Percentiles rank a stretch among this genome's conserved stretches.
These are phyloP conservation scores for Bagarius yarrelli DNA, from an alignment of 2,113 vertebrate species.

Conservation along the genomic window DNA sequence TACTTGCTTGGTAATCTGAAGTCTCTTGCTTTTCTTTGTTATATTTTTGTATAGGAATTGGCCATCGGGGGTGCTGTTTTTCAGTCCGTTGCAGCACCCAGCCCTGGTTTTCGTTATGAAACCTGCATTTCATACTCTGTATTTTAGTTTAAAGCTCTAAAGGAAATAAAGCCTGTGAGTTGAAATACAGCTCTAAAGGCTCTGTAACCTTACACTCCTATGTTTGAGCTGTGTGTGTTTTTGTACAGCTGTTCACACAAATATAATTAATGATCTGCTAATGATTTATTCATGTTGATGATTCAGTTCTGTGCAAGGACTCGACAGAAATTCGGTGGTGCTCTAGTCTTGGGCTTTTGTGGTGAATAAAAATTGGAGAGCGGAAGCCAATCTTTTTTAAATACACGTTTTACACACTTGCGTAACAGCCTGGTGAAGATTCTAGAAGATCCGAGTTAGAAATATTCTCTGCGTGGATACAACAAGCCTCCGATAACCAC, in stretches of 20 bases:
- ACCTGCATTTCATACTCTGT: too few relatives aligned
- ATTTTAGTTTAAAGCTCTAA: neutral
- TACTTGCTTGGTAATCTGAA: neutral
- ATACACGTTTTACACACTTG: too few relatives aligned
- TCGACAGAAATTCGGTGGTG: neutral
- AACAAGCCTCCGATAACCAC: neutral
- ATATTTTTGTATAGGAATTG: neutral
- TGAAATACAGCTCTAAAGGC: neutral
- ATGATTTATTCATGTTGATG: slow-evolving; percentile 49
- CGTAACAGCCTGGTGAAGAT: neutral
- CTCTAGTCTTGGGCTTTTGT: neutral
- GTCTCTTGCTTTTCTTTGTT: neutral
- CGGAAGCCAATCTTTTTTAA: neutral
- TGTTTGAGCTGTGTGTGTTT: slow-evolving; percentile 32
- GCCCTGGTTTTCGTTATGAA: neutral
- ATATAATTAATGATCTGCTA: slow-evolving; percentile 40
- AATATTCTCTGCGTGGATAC: neutral
- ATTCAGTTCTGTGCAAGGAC: slow-evolving; percentile 11
- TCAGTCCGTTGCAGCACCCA: neutral
- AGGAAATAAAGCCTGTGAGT: neutral
- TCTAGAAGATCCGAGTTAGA: neutral
- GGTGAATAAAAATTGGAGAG: neutral
- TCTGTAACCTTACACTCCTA: slow-evolving; percentile 11
- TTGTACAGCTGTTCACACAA: slow-evolving; percentile 25
- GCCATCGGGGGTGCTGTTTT: neutral